phyloP scores from a whole-genome alignment of 1,140 invertebrate genomes.

The Gryllus bimaculatus region DNA sequence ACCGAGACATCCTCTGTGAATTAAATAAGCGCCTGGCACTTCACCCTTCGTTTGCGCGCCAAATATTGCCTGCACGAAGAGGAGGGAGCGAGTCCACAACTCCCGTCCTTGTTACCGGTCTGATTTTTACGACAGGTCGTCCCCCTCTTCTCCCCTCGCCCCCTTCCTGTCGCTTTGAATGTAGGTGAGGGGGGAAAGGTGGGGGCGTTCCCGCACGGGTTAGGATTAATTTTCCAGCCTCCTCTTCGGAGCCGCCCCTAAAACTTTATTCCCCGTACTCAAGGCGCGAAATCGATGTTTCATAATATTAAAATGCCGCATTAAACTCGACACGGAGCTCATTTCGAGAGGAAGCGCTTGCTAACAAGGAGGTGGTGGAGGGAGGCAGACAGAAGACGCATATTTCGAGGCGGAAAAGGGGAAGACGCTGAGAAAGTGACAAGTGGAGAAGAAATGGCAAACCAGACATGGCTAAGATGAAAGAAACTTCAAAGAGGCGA shows the following conservation, averaged over 20 bases:
- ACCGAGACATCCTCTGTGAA: no score
- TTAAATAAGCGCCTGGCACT: no score
- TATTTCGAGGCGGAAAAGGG: no score
- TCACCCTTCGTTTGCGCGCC: no score
- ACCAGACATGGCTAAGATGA: no score
- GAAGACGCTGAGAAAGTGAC: neutral
- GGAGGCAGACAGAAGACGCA: no score
- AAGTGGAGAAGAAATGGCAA: neutral
- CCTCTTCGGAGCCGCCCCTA: neutral
- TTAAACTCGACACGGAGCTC: neutral
- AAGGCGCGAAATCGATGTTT: neutral
- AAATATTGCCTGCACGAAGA: no score
- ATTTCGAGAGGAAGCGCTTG: neutral
- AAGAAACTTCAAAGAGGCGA: no score
- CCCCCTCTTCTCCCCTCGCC: no score
- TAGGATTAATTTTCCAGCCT: neutral
- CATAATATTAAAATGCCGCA: constrained; percentile 1
- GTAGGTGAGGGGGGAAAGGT: neutral
- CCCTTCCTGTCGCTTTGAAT: neutral
- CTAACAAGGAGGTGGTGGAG: neutral
- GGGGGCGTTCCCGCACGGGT: neutral
- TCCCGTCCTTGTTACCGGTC: neutral
- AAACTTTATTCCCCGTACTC: neutral
- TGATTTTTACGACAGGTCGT: neutral
- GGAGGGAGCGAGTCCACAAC: neutral